phyloP scores from a whole-genome alignment of 2,888 invertebrate genomes.

The Drosophila prolongata region DNA sequence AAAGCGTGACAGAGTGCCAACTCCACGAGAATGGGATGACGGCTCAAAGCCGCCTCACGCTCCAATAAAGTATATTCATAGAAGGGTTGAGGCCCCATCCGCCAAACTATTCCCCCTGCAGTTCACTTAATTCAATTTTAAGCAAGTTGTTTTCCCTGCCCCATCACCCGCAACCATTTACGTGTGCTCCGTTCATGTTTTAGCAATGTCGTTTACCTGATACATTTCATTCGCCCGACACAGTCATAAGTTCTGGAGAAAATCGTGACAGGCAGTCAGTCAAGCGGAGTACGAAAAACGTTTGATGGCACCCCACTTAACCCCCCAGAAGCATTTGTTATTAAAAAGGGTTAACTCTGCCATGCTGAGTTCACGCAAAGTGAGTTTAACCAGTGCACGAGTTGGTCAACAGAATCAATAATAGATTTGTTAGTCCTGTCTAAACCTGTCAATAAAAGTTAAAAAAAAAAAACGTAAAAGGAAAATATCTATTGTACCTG shows the following conservation, averaged over 20 bases:
- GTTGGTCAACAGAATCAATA: slow-evolving; percentile 17
- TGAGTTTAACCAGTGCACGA: slow-evolving; percentile 8
- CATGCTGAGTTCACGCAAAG: slow-evolving; percentile 10
- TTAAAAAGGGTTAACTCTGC: slow-evolving; percentile 37
- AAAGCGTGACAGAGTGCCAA: slow-evolving; percentile 16
- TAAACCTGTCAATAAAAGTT: no score
- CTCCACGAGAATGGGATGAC: slow-evolving; percentile 1
- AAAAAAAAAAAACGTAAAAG: no score
- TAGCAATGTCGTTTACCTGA: slow-evolving; percentile 51
- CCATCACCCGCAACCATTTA: background rate
- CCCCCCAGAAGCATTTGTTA: slow-evolving; percentile 42
- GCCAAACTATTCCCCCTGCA: slow-evolving; percentile 9
- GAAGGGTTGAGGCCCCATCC: background rate
- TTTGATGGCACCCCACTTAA: slow-evolving; percentile 14
- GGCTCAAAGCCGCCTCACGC: slow-evolving; percentile 40
- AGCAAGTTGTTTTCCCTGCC: slow-evolving; percentile 18
- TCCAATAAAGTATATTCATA: slow-evolving; percentile 41
- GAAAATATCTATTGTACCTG: no score
- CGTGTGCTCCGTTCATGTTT: slow-evolving; percentile 35
- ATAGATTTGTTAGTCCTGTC: background rate
- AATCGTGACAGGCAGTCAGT: slow-evolving; percentile 41
- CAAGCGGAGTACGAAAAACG: slow-evolving; percentile 12
- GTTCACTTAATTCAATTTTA: slow-evolving; percentile 58
- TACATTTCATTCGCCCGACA: slow-evolving; percentile 58
- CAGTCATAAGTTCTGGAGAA: slow-evolving; percentile 22